phyloP scores from a whole-genome alignment of 2,888 invertebrate species.

The Lochmaea crataegi region DNA sequence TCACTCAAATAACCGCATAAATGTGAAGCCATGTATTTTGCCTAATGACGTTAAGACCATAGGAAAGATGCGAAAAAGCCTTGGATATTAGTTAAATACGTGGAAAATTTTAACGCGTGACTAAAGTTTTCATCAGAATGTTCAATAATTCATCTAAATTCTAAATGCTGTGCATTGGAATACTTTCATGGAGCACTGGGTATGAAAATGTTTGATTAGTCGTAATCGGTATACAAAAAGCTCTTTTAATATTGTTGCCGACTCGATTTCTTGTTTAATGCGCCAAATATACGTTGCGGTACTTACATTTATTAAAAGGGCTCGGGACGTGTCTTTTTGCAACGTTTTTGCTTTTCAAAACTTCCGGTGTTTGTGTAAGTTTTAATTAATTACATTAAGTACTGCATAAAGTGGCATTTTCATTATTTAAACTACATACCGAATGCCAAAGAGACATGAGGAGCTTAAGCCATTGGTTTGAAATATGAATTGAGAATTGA shows the following conservation, averaged over 20 bases:
- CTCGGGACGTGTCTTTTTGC: neutral
- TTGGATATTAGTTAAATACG: conserved; percentile 42
- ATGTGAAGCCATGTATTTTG: conserved; percentile 38
- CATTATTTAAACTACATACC: conserved; percentile 5
- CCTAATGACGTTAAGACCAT: conserved; percentile 42
- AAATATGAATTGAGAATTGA: no score
- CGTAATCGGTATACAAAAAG: conserved; percentile 16
- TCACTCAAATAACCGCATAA: conserved; percentile 39
- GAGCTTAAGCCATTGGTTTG: neutral
- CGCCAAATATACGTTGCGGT: neutral
- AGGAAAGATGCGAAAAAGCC: conserved; percentile 39
- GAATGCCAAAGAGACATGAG: neutral
- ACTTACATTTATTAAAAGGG: conserved; percentile 6
- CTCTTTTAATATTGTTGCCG: conserved; percentile 5
- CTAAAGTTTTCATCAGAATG: conserved; percentile 33
- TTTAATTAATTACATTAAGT: conserved; percentile 2
- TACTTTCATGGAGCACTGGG: conserved; percentile 17
- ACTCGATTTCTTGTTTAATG: neutral
- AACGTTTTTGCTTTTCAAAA: neutral
- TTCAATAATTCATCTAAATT: conserved; percentile 39
- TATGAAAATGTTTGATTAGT: conserved; percentile 30
- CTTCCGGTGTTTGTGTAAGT: conserved; percentile 4
- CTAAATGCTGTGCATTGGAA: neutral
- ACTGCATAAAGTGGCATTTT: neutral
- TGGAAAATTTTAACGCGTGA: conserved; percentile 44